Base-by-base conservation (phyloP, 2,797 vertebrate species). In the Helicolenus hilgendorfi region DNA sequence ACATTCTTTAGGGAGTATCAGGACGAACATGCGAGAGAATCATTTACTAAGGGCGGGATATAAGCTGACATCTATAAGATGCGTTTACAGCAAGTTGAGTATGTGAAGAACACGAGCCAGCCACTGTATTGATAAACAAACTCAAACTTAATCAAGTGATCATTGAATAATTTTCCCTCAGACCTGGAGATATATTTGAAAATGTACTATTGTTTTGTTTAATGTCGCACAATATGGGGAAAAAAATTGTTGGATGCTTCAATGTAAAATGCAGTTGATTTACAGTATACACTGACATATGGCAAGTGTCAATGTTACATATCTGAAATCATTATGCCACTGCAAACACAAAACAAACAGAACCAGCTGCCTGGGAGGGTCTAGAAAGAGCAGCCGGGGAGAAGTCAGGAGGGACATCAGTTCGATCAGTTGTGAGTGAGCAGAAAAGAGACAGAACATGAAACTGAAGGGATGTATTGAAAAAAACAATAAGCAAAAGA, bases 401-500 rank as follows among this genome's bases (percentile, higher is more conserved):
- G 73, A 87, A 85, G 80, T 91, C 90, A 80, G 85, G 10, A 59
- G 83, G 71, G 85, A 85, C 79, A 56, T 76, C 59, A 24, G 80
- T 86, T 92, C 60, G 49, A 92, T 93, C 88, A 86, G 83, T 7
- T 35, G 86, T 73, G 33, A 83, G 81, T 75, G 82, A 89, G 76
- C 15, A 69, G 68, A 88, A 77, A 84, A 81, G 87, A 90, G 64
- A 78, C 55, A 22, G 76, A 90, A 92, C 84, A 74, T 87, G 88
- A 94, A 92, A 86, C 86, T 67, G 81, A 89, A 84, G 83, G 84
- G 87, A 92, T 91, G 86, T 91, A 88, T 87, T 75, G 80, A 84
- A 81, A 77, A 92, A 95, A 95, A 83, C 90, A 93, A 95, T 94
- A 86, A 84, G 63, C 83, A 89, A 89, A 89, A 91, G 62, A 91